A percentile compares a stretch with the other conserved stretches of the same genome.
Evolutionary conservation across 2,797 vertebrate genomes (phyloP).

Genomic region (Xyrichtys novacula): DNA sequence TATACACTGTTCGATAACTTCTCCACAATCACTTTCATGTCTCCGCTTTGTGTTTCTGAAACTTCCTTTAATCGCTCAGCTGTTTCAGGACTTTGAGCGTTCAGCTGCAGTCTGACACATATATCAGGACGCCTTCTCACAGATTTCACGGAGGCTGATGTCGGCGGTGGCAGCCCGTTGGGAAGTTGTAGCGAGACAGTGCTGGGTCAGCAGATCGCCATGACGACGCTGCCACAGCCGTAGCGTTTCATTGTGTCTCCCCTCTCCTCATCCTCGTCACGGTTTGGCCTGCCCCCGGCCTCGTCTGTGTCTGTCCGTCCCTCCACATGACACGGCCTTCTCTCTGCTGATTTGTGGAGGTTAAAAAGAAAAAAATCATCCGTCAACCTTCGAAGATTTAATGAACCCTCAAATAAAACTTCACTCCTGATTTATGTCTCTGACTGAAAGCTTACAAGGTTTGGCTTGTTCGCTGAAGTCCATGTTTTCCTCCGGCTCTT

Average conservation of each 20-base stretch:
- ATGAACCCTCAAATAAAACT: constrained; percentile 13
- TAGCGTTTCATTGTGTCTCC: constrained; percentile 51
- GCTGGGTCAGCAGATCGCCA: constrained; percentile 75
- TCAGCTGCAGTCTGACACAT: not conserved
- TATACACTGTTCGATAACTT: too few species aligned
- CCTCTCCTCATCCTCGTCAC: not conserved
- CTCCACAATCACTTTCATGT: too few species aligned
- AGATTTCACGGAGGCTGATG: constrained; percentile 8
- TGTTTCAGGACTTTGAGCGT: not conserved
- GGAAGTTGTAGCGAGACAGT: constrained; percentile 50
- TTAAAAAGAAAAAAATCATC: constrained; percentile 17
- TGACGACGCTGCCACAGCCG: constrained; percentile 44
- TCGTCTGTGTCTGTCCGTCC: constrained; percentile 16
- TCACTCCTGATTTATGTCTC: constrained; percentile 16
- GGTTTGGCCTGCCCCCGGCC: constrained; percentile 11
- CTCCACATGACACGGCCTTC: not conserved
- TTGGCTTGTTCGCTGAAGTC: not conserved
- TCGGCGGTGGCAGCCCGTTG: not conserved
- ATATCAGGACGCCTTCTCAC: not conserved
- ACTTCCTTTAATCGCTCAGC: not conserved
- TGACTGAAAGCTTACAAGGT: constrained; percentile 20
- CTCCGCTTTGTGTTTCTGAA: not conserved
- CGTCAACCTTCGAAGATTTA: not conserved
- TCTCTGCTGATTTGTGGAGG: not conserved
- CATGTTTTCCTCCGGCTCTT: not conserved